phyloP scores from a whole-genome alignment of 2,113 vertebrate genomes.

The Ammodytes marinus region DNA sequence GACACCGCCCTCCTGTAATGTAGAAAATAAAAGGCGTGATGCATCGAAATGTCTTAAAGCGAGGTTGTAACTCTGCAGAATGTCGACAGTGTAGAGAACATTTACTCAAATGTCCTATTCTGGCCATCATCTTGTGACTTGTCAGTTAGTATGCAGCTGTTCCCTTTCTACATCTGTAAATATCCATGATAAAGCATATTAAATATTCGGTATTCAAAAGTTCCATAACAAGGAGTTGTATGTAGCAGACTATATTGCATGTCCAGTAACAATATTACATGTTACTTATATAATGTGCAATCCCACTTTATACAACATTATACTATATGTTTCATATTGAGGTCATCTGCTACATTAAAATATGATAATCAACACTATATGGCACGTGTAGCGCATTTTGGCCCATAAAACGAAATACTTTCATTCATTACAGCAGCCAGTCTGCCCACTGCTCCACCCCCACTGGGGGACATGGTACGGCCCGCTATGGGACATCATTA shows the following conservation, averaged over 20 bases:
- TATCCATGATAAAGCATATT: too few relatives aligned
- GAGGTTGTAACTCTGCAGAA: not conserved
- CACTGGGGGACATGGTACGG: conserved; percentile 62
- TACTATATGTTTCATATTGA: not conserved
- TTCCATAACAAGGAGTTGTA: not conserved
- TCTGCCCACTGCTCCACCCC: conserved; percentile 28
- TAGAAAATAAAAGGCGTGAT: not conserved
- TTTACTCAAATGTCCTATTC: too few relatives aligned
- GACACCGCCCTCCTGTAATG: conserved; percentile 1
- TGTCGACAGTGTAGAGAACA: not conserved
- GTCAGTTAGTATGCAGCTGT: not conserved
- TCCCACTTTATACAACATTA: not conserved
- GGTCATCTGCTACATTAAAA: not conserved
- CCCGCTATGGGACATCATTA: conserved; percentile 79
- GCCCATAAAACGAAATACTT: not conserved
- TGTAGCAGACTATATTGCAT: not conserved
- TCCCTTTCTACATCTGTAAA: not conserved
- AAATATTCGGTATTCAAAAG: not conserved
- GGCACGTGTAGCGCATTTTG: not conserved
- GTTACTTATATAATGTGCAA: not conserved
- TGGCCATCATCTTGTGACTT: not conserved
- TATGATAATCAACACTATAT: not conserved
- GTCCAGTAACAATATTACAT: not conserved
- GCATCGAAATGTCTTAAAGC: not conserved
- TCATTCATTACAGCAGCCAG: not conserved